Percentiles rank a stretch among this genome's conserved stretches.
Evolutionary conservation across 2,888 invertebrate genomes (phyloP).

Genomic region (Xanthia togata): DNA sequence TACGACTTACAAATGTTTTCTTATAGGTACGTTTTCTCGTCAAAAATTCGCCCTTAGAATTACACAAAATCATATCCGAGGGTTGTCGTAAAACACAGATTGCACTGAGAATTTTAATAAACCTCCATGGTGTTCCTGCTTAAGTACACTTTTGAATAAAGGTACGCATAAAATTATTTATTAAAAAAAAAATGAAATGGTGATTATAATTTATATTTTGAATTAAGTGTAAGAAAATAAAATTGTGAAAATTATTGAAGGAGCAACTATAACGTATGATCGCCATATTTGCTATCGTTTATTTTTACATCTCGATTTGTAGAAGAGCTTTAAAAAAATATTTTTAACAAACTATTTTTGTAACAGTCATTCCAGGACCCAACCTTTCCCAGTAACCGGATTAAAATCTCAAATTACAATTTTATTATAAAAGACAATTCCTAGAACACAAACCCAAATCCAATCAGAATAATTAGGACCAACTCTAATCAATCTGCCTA

Average conservation of each 20-base stretch:
- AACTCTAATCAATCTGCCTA: no score
- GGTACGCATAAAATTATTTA: constrained; percentile 28
- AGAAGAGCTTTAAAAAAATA: background rate
- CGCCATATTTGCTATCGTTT: background rate
- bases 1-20: constrained; percentile 72
- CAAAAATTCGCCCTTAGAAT: constrained; percentile 72
- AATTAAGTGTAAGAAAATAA: background rate
- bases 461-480: constrained; percentile 20
- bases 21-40: constrained; percentile 70
- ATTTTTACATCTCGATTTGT: background rate
- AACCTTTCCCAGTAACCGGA: background rate
- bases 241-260: background rate
- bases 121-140: constrained; percentile 59
- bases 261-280: no score
- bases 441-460: background rate
- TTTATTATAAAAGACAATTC: background rate
- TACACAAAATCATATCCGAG: constrained; percentile 72
- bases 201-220: background rate
- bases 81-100: constrained; percentile 76
- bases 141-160: constrained; percentile 58
- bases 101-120: constrained; percentile 79
- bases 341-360: background rate
- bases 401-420: background rate
- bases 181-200: background rate
- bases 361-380: background rate